Conservation (phyloP, 2,888 invertebrate genomes). For the Metopia argyrocephala region DNA sequence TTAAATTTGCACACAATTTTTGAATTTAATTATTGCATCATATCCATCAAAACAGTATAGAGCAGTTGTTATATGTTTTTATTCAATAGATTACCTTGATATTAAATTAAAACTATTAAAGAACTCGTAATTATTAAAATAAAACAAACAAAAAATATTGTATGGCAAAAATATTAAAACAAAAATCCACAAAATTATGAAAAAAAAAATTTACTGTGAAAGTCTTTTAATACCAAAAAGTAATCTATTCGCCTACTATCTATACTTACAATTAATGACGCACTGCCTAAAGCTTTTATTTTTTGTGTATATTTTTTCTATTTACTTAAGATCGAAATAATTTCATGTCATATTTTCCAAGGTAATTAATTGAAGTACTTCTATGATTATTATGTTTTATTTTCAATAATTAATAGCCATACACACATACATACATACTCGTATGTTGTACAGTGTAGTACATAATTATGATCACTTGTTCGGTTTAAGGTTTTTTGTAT, state of each 20-base stretch:
- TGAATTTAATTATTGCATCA: conserved; percentile 26
- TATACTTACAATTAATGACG: not conserved
- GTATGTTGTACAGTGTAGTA: too few relatives aligned
- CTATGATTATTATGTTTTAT: too few relatives aligned
- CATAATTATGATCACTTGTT: too few relatives aligned
- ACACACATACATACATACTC: too few relatives aligned
- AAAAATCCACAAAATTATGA: not conserved
- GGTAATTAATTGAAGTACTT: too few relatives aligned
- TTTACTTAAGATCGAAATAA: not conserved
- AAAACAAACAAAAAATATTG: not conserved
- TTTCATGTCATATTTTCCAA: too few relatives aligned
- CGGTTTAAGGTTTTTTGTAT: too few relatives aligned
- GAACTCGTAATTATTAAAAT: conserved; percentile 23
- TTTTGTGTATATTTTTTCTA: too few relatives aligned
- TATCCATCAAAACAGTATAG: conserved; percentile 26
- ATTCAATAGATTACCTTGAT: conserved; percentile 29
- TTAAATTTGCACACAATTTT: not conserved
- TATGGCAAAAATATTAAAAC: not conserved
- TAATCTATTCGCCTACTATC: conserved; percentile 17
- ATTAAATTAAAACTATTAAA: conserved; percentile 1
- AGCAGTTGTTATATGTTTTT: not conserved
- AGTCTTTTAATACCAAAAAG: not conserved
- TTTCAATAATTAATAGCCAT: too few relatives aligned
- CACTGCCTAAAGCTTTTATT: not conserved
- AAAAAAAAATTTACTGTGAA: conserved; percentile 4